A percentile compares a stretch with the other conserved stretches of the same genome.
phyloP scores from a whole-genome alignment of 2,797 vertebrate genomes.

The Xiphorhynchus erythropygius region DNA sequence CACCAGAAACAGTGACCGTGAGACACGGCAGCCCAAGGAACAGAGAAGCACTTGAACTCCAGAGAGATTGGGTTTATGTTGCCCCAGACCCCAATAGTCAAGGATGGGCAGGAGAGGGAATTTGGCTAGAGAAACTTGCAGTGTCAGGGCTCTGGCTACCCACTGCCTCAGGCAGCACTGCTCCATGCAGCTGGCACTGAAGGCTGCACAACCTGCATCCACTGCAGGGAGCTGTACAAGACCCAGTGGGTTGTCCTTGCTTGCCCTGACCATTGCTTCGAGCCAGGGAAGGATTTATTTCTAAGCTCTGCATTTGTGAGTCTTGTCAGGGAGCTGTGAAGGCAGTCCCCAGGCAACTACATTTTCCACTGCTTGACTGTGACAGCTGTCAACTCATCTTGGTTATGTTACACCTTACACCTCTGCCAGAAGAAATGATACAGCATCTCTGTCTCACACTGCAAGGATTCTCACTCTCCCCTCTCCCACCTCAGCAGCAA shows the following conservation, averaged over 20 bases:
- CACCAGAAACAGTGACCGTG: not conserved
- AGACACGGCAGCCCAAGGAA: not conserved
- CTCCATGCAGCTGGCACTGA: not conserved
- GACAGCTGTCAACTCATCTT: not conserved
- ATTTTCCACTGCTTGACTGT: not conserved
- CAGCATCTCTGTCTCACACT: not conserved
- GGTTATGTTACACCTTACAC: not conserved
- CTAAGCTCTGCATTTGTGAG: not conserved
- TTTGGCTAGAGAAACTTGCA: not conserved
- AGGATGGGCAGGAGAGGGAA: not conserved
- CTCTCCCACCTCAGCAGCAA: not conserved
- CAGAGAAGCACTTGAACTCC: not conserved
- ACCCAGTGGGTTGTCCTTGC: not conserved
- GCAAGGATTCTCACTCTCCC: not conserved
- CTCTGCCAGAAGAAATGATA: not conserved
- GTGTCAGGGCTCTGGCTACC: not conserved
- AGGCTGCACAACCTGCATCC: not conserved
- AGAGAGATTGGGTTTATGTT: not conserved
- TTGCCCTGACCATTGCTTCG: not conserved
- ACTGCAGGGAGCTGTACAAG: not conserved
- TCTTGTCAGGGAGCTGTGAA: not conserved
- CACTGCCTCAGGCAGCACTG: not conserved
- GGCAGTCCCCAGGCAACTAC: not conserved
- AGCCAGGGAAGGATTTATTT: not conserved
- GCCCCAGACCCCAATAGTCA: accelerated